Evolutionary conservation across 1,140 invertebrate species (phyloP), one percentile per base, ranked within the genome.

Genomic region (Dendrolimus punctatus): DNA sequence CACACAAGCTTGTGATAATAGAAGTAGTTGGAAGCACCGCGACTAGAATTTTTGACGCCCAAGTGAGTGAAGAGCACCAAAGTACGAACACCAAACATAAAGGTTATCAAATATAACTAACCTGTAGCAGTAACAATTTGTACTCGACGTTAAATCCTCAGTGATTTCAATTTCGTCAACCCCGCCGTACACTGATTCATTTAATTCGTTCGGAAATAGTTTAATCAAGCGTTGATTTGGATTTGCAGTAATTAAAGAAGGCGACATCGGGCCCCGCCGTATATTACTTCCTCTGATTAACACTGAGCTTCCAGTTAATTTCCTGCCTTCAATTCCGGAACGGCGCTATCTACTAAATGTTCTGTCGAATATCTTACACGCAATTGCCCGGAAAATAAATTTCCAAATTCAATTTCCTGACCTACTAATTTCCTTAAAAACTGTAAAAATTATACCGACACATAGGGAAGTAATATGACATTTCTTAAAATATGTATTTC

Each of bases 251-350:
- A 78, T 74, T 72, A 72, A 73, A 71, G 66, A 69, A 70, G 51
- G 48, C 56, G 61, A 56, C 63, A 50, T 60, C 56, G 60, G 60
- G 54, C 49, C 60, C 55, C 54, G 49, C 39, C 53, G 66, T 71
- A 67, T 71, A 71, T 70, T 69, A 63, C 66, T 68, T 68, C 63
- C 73, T 70, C 52, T 66, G 68, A 74, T 74, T 74, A 72, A 66
- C 64, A 66, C 62, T 55, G 46, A 51, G 71, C 66, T 70, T 69
- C 64, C 62, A 69, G 66, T 70, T 73, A 66, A 76, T 74, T 77
- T 77, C 70, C 74, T 68, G 62, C 59, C 51, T 69, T 69, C 66
- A 62, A 73, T 67, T 66, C 63, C 59, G 57, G 59, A 54, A 48
- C 42, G 51, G 44, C 53, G 53, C 55, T 48, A 62, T 63, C 60